Percentiles rank a stretch among this genome's conserved stretches.
Evolutionary conservation across 2,888 invertebrate genomes (phyloP).

Genomic region (Epirrhoe tristata): DNA sequence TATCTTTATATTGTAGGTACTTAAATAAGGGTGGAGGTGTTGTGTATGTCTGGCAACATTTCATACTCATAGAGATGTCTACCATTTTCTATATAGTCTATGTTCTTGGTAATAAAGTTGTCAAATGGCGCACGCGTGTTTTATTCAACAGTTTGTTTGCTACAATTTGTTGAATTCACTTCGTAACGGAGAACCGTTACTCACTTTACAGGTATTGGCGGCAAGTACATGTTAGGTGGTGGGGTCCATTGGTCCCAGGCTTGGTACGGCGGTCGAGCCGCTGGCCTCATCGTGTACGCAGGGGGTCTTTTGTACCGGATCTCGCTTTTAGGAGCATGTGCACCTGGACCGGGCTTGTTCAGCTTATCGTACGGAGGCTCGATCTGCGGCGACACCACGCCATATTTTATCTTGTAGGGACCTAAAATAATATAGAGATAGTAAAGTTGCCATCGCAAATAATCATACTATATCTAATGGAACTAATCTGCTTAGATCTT

Average conservation of each 20-base stretch:
- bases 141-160: no score
- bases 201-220: conserved; percentile 60
- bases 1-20: no score
- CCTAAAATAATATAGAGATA: conserved; percentile 19
- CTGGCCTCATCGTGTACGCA: conserved; percentile 59
- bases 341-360: conserved; percentile 65
- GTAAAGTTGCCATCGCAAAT: background rate
- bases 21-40: no score
- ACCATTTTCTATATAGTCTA: no score
- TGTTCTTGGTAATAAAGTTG: no score
- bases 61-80: no score
- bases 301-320: conserved; percentile 58
- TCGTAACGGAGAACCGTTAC: no score
- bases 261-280: conserved; percentile 60
- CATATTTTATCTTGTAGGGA: conserved; percentile 49
- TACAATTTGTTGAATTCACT: background rate
- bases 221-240: conserved; percentile 74
- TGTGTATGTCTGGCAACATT: no score
- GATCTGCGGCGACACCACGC: conserved; percentile 57
- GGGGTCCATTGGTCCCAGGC: conserved; percentile 73
- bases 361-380: conserved; percentile 46
- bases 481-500: background rate
- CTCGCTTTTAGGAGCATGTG: conserved; percentile 52
- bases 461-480: background rate
- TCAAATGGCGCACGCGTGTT: no score